phyloP scores from a whole-genome alignment of 2,888 invertebrate species.

The Caenorhabditis sinica region DNA sequence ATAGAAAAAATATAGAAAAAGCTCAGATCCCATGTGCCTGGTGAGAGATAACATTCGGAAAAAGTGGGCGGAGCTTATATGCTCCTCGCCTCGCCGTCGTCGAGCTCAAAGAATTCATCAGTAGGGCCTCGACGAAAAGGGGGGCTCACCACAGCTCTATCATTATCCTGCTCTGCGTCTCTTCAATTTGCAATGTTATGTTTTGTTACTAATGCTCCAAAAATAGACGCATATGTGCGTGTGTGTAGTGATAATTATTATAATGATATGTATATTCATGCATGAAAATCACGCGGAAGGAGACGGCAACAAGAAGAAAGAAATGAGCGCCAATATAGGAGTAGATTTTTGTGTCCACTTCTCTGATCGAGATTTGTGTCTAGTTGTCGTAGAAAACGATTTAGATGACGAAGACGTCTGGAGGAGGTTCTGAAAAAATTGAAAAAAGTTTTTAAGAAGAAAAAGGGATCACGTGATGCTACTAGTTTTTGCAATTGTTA shows the following conservation, averaged over 20 bases:
- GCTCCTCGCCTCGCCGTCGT: not conserved
- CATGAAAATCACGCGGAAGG: not conserved
- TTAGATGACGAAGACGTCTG: constrained; percentile 34
- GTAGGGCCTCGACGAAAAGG: not conserved
- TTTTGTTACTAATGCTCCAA: constrained; percentile 5
- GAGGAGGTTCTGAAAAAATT: constrained; percentile 21
- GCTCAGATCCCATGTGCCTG: too few relatives aligned
- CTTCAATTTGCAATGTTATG: not conserved
- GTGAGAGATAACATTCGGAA: too few relatives aligned
- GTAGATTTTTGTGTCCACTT: constrained; percentile 19
- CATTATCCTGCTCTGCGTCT: constrained; percentile 10
- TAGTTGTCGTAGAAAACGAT: constrained; percentile 28
- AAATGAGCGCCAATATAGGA: constrained; percentile 2
- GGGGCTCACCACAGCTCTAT: constrained; percentile 4
- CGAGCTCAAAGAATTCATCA: not conserved
- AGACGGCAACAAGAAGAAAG: too few relatives aligned
- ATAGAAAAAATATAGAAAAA: too few relatives aligned
- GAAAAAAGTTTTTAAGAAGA: too few relatives aligned
- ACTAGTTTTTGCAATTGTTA: not conserved
- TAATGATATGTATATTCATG: not conserved
- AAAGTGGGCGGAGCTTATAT: too few relatives aligned
- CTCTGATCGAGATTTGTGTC: constrained; percentile 32
- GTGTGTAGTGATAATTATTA: constrained; percentile 18
- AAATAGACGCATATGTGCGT: not conserved
- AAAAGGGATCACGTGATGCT: not conserved